These are phyloP conservation scores for Patella depressa DNA, from an alignment of 2,888 invertebrate species.

Conservation along the genomic window DNA sequence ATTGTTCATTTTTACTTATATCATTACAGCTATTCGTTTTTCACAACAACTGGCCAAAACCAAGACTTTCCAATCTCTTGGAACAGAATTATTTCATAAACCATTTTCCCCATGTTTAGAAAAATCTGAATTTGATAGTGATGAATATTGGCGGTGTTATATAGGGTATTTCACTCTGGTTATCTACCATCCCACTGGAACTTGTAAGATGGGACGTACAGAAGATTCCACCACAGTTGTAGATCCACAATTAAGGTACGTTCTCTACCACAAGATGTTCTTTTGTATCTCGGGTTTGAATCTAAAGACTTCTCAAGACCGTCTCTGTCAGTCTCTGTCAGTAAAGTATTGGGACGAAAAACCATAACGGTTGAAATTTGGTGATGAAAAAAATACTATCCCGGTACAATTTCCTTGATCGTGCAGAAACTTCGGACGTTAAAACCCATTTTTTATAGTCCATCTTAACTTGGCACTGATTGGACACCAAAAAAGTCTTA, in stretches of 20 bases:
- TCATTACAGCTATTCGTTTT: constrained; percentile 19
- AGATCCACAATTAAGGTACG: constrained; percentile 73
- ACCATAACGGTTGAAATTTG: no score
- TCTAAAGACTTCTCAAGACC: constrained; percentile 28
- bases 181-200: constrained; percentile 79
- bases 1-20: not conserved
- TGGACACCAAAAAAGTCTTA: no score
- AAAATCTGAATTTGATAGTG: constrained; percentile 31
- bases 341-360: no score
- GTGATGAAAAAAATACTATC: no score
- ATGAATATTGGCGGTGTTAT: constrained; percentile 45
- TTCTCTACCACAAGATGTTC: constrained; percentile 13
- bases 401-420: no score
- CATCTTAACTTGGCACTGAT: no score
- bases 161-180: constrained; percentile 34
- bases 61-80: constrained; percentile 31
- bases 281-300: constrained; percentile 22
- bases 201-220: constrained; percentile 78
- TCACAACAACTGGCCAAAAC: constrained; percentile 23
- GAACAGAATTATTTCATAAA: constrained; percentile 29
- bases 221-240: constrained; percentile 76
- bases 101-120: constrained; percentile 32
- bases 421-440: no score
- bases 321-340: constrained; percentile 12
- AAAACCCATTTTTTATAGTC: no score